phyloP scores from a whole-genome alignment of 2,113 vertebrate species.

The Parotia lawesii region DNA sequence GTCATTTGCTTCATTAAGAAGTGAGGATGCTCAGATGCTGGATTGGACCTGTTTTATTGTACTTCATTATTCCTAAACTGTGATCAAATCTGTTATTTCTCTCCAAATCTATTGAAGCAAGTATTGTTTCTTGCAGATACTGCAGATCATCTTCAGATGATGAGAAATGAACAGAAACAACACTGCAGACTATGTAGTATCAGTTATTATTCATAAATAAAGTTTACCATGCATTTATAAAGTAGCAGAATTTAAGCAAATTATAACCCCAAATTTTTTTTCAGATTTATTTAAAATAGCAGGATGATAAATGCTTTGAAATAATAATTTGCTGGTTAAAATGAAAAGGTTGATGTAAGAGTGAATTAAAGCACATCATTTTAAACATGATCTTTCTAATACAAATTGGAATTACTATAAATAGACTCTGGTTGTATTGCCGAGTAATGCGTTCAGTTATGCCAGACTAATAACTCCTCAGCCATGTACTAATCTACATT shows the following conservation, averaged over 20 bases:
- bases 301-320: constrained; percentile 20
- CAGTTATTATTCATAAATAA: not conserved
- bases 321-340: constrained; percentile 46
- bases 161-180: not conserved
- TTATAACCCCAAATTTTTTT: not conserved
- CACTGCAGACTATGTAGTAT: not conserved
- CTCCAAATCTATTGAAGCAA: not conserved
- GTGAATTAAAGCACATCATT: constrained; percentile 43
- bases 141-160: not conserved
- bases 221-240: not conserved
- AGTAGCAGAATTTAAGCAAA: constrained; percentile 15
- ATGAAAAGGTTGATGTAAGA: constrained; percentile 38
- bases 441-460: constrained; percentile 10
- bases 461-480: constrained; percentile 36
- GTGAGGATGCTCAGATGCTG: not conserved
- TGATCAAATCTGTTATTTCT: not conserved
- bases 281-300: constrained; percentile 21
- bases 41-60: not conserved
- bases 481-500: constrained; percentile 18
- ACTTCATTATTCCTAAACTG: not conserved
- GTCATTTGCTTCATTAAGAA: not conserved
- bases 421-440: constrained; percentile 39
- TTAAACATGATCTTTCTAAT: constrained; percentile 36
- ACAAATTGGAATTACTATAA: constrained; percentile 51
- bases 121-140: not conserved